Evolutionary conservation across 2,888 invertebrate species (phyloP).

Genomic region (Deroplatys truncata): DNA sequence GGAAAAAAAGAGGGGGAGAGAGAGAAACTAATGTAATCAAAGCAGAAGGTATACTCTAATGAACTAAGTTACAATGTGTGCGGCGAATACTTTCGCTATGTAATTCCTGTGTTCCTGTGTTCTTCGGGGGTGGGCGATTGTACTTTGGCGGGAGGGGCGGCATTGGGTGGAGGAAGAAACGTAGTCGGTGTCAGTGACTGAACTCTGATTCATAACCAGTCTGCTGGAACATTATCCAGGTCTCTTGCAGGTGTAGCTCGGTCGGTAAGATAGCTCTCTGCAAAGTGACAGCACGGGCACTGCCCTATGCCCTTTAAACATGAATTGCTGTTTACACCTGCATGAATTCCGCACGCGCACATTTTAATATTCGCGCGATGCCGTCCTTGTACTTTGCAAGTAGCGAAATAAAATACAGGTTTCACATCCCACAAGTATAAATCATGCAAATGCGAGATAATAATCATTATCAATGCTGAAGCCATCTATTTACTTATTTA

Average conservation of each 20-base stretch:
- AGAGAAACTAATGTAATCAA: no score
- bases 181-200: background rate
- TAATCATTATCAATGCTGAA: background rate
- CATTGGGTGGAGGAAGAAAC: background rate
- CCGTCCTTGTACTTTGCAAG: background rate
- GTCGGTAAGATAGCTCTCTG: background rate
- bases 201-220: background rate
- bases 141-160: background rate
- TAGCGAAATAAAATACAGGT: background rate
- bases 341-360: background rate
- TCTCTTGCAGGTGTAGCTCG: background rate
- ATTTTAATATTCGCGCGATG: background rate
- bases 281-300: background rate
- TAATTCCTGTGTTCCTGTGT: no score
- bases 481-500: background rate
- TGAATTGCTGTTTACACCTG: background rate
- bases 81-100: no score
- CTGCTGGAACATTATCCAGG: background rate
- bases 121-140: background rate
- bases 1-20: no score
- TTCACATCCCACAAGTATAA: background rate
- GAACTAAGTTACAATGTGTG: no score
- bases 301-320: background rate
- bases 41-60: no score
- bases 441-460: background rate